Evolutionary conservation across 37 sponge, comb jelly and placozoan genomes (phyloP), one percentile per base, ranked within the genome.

Genomic region (Cliona cf. orientalis): DNA sequence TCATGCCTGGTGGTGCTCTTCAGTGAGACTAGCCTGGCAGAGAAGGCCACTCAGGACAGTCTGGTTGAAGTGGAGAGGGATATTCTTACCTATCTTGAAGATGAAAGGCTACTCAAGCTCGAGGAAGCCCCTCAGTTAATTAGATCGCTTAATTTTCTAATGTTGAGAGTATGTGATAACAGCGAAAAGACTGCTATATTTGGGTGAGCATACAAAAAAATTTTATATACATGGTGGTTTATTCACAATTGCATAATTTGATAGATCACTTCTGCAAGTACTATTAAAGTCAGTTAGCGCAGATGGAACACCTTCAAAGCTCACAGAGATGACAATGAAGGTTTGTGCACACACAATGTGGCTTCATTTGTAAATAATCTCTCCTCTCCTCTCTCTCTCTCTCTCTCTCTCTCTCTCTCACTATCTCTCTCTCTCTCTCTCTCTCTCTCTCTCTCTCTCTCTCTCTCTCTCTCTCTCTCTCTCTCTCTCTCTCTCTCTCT

Each of bases 281-380:
- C 62, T 89, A 33, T n/a, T 85, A 37, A 69, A 85, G 76, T 84
- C 87, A n/a, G 37, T 93, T 7, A 37, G 23, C 21, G 5, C 72
- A n/a, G 93, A 88, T 69, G 90, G 90, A 21, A 66, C 57, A 22
- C 29, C 76, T 3, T 79, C 90, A 35, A 86, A 83, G 35, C 72
- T 80, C 5, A 85, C 87, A 26, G 91, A 93, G 37, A 42, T 93
- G 74, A 34, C 76, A 11, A 82, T 89, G 90, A 93, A 93, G 83
- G 94, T 93, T 19, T 1, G 39, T 33, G n/a, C 36, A 36, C 56
- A 46, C 26, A n/a, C n/a, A n/a, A n/a, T n/a, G n/a, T n/a, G n/a
- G n/a, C n/a, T n/a, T n/a, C n/a, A n/a, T n/a, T n/a, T n/a, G n/a
- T n/a, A n/a, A n/a, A n/a, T n/a, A n/a, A n/a, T n/a, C n/a, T n/a